These are phyloP conservation scores for Rachycentron canadum DNA, from an alignment of 2,797 vertebrate genomes.

Conservation along the genomic window DNA sequence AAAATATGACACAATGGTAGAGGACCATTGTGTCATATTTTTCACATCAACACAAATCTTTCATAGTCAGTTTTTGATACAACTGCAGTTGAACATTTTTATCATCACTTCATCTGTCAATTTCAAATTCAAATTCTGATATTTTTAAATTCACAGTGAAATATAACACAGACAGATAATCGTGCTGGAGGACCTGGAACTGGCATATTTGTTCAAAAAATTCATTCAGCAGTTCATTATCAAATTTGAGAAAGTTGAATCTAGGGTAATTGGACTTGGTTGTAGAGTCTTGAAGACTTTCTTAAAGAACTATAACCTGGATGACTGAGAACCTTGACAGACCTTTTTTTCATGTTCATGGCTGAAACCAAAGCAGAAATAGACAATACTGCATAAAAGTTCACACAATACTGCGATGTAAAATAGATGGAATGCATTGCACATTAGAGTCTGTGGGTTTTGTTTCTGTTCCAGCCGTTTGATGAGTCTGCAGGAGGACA, in stretches of 20 bases:
- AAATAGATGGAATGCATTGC: not conserved
- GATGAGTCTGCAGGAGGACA: conserved; percentile 93
- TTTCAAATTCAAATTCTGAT: not conserved
- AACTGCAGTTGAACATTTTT: not conserved
- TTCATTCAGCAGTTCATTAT: not conserved
- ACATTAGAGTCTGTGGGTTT: not conserved
- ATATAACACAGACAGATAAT: not conserved
- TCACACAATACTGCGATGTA: no score
- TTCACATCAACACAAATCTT: not conserved
- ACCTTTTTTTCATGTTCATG: not conserved
- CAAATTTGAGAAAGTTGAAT: no score
- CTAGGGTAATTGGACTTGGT: no score
- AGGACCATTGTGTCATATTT: not conserved
- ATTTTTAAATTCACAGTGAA: not conserved
- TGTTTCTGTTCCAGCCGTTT: conserved; percentile 84
- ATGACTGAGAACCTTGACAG: no score
- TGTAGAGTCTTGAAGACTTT: no score
- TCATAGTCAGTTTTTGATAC: not conserved
- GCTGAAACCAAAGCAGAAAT: not conserved
- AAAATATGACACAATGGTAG: no score
- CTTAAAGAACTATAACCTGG: no score
- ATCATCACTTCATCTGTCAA: not conserved
- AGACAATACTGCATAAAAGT: not conserved
- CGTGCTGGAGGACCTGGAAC: not conserved
- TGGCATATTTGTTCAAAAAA: not conserved